Conservation (phyloP, 1,140 invertebrate species). For the Drosophila arizonae region DNA sequence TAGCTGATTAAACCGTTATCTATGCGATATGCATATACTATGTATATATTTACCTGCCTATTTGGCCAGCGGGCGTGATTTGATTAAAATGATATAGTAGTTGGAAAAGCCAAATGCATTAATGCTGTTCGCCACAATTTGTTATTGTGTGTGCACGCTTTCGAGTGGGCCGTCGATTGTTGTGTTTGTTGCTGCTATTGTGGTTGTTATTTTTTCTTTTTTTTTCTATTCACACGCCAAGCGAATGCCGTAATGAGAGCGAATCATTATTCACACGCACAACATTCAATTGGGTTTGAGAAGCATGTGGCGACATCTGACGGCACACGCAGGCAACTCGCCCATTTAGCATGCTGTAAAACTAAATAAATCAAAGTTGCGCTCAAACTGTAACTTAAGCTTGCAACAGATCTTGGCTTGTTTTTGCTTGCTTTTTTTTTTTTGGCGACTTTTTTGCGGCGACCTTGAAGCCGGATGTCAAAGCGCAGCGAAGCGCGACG, state of each 20-base stretch:
- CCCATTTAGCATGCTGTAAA: not conserved
- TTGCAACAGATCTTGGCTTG: constrained; percentile 3
- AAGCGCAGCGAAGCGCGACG: constrained; percentile 29
- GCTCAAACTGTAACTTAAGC: constrained; percentile 3
- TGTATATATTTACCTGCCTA: not conserved
- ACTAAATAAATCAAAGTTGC: not conserved
- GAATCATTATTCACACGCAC: constrained; percentile 34
- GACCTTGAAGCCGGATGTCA: constrained; percentile 39
- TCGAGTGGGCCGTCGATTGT: not conserved
- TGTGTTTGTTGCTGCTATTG: not conserved
- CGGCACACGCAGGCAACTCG: not conserved
- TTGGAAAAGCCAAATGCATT: constrained; percentile 34
- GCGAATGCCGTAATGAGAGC: constrained; percentile 28
- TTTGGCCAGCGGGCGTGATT: constrained; percentile 15
- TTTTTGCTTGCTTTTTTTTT: constrained; percentile 10
- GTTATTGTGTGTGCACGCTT: constrained; percentile 10
- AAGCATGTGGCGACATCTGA: constrained; percentile 31
- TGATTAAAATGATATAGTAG: constrained; percentile 14
- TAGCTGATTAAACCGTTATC: constrained; percentile 16
- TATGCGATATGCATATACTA: not conserved
- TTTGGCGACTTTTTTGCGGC: constrained; percentile 6
- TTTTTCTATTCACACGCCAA: constrained; percentile 31
- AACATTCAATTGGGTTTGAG: constrained; percentile 21
- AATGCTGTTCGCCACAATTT: constrained; percentile 25
- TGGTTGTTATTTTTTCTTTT: not conserved